Evolutionary conservation across 2,888 invertebrate genomes (phyloP), one percentile per base, ranked within the genome.

Genomic region (Chalcosyrphus nemorum): DNA sequence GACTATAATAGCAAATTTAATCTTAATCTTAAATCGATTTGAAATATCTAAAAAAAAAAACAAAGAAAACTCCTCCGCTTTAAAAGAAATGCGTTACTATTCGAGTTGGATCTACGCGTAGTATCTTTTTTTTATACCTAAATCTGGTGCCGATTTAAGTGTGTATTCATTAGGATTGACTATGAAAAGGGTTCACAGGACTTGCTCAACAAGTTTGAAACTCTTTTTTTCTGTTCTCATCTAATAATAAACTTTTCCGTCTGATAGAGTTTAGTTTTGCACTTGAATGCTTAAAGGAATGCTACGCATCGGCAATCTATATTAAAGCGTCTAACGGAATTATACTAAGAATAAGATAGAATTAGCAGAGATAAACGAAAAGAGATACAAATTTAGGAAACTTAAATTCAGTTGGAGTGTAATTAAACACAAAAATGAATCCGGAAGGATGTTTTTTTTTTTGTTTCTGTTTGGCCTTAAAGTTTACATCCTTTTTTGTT

Each of bases 401-500:
- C 32, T 32, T 15, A 35, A 56, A 56, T 19, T 35, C 19, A 56
- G 13, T 54, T 32, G 1, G 19, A 19, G 5, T 11, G 35, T 56
- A 56, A 35, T 56, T 56, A 56, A 56, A 56, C 11, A 11, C 6
- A 15, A 15, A 29, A 52, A 29, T 29, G 52, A 52, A 29, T 29
- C 24, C 50, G 29, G 52, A 29, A 29, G 52, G n/a, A n/a, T n/a
- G n/a, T n/a, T n/a, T n/a, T n/a, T n/a, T n/a, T 52, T 13, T 52
- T 19, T 56, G 7, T 11, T 32, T 35, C 11, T 56, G 17, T 52
- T 52, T 52, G n/a, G 3, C 56, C n/a, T 19, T 56, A 56, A 56
- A 56, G 19, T 32, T 35, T 35, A 35, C 19, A 56, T 54, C 32
- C 32, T 9, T 56, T n/a, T 19, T 32, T 7, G 9, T 15, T 17